These are phyloP conservation scores for Drosophila mayaguana DNA, from an alignment of 2,888 invertebrate genomes.

Conservation along the genomic window DNA sequence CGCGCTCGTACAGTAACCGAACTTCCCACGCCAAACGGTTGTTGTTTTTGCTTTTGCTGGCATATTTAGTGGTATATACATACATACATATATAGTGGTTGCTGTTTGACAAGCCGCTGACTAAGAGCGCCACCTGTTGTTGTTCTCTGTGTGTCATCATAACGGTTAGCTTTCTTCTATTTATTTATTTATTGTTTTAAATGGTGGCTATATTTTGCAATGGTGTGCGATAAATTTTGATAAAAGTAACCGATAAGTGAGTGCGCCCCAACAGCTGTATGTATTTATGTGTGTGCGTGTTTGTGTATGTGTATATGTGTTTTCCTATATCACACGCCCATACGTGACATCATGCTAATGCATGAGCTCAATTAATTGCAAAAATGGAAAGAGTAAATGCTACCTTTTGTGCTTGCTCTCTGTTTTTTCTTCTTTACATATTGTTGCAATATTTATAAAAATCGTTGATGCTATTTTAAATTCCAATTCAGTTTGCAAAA, in stretches of 20 bases:
- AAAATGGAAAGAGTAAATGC: slow-evolving; percentile 6
- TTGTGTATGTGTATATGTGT: not conserved
- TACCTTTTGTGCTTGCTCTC: not conserved
- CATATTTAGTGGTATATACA: slow-evolving; percentile 1
- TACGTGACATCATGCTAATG: slow-evolving; percentile 67
- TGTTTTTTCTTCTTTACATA: too few relatives aligned
- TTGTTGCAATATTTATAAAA: not conserved
- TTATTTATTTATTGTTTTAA: slow-evolving; percentile 11
- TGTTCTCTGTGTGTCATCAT: slow-evolving; percentile 54
- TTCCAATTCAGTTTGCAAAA: slow-evolving; percentile 15
- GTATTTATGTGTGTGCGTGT: not conserved
- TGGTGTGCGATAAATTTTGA: slow-evolving; percentile 29
- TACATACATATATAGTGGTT: not conserved
- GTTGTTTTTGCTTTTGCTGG: slow-evolving; percentile 9
- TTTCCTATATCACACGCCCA: slow-evolving; percentile 37
- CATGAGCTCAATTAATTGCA: slow-evolving; percentile 52
- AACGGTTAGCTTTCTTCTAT: slow-evolving; percentile 15
- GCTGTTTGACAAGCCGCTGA: slow-evolving; percentile 36
- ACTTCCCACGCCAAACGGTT: slow-evolving; percentile 41
- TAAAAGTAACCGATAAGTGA: slow-evolving; percentile 58
- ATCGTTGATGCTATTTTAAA: slow-evolving; percentile 3
- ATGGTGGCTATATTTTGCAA: slow-evolving; percentile 3
- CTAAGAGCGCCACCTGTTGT: slow-evolving; percentile 72
- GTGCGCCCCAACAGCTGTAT: slow-evolving; percentile 16
- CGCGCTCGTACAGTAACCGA: slow-evolving; percentile 7